These are phyloP conservation scores for Trypoxylon attenuatum DNA, from an alignment of 2,888 invertebrate species.

Conservation along the genomic window DNA sequence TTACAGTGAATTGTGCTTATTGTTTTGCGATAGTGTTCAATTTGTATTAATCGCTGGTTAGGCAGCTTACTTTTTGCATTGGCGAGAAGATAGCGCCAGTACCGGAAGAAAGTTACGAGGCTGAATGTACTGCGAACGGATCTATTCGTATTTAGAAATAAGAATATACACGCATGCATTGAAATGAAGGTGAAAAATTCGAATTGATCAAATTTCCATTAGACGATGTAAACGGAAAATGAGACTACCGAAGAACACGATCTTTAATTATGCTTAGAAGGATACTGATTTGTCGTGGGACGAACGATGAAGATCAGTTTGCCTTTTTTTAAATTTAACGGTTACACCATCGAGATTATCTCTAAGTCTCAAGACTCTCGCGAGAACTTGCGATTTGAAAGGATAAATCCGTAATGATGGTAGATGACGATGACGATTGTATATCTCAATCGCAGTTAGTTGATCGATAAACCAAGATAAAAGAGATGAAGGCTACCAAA, in stretches of 20 bases:
- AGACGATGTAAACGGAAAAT: no score
- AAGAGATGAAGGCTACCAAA: constrained; percentile 57
- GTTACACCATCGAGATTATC: constrained; percentile 41
- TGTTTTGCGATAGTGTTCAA: background rate
- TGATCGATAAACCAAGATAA: constrained; percentile 45
- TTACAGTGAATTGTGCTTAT: no score
- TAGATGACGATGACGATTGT: no score
- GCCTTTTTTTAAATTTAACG: constrained; percentile 41
- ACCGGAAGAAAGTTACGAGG: constrained; percentile 3
- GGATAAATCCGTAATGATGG: constrained; percentile 35
- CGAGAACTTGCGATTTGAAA: constrained; percentile 18
- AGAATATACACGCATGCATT: constrained; percentile 25
- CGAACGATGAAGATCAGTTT: constrained; percentile 33
- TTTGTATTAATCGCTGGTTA: background rate
- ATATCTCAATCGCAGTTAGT: constrained; percentile 40
- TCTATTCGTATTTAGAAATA: constrained; percentile 29
- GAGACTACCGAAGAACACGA: no score
- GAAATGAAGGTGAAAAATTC: constrained; percentile 8
- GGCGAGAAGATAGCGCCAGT: constrained; percentile 17
- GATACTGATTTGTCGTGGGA: constrained; percentile 33
- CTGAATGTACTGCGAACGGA: constrained; percentile 28
- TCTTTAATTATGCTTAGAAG: constrained; percentile 34
- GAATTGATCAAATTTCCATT: constrained; percentile 30
- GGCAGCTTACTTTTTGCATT: constrained; percentile 5
- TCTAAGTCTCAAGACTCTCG: constrained; percentile 20